Conservation (phyloP, 2,797 vertebrate species). For the Cossypha polioptera region DNA sequence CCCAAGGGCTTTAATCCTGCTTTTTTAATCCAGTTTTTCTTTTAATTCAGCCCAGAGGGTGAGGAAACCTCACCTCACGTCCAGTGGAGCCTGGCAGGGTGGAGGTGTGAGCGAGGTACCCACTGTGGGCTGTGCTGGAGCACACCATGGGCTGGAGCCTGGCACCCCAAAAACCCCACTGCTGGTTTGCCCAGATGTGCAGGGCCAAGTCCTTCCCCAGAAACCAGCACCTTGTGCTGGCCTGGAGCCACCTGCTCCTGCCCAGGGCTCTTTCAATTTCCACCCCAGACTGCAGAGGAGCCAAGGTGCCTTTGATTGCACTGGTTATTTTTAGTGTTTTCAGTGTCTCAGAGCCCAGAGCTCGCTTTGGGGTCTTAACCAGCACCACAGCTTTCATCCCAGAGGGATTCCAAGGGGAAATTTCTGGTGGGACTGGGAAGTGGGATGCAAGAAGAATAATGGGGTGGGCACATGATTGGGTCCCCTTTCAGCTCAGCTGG, state of each 20-base stretch:
- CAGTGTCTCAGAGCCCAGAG: background rate
- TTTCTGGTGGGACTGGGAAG: background rate
- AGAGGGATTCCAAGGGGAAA: too few species aligned
- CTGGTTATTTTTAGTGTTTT: background rate
- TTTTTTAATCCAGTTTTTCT: too few species aligned
- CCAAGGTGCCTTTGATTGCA: background rate
- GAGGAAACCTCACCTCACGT: background rate
- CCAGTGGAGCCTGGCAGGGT: background rate
- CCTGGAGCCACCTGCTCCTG: background rate
- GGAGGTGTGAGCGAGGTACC: background rate
- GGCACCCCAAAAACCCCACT: background rate
- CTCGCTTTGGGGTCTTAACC: fast-evolving
- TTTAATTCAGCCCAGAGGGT: too few species aligned
- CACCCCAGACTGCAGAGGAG: background rate
- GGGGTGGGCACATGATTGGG: fast-evolving
- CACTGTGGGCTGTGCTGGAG: background rate
- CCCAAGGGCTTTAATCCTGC: fast-evolving
- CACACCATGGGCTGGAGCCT: background rate
- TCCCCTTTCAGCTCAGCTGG: background rate
- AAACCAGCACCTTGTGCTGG: background rate
- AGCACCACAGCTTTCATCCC: fast-evolving
- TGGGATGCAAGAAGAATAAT: background rate
- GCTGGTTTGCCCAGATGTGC: constrained; percentile 29
- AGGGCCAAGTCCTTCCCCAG: constrained; percentile 8
- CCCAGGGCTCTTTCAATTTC: constrained; percentile 25